These are phyloP conservation scores for Amphipyra berbera DNA, from an alignment of 2,888 invertebrate genomes.

Conservation along the genomic window DNA sequence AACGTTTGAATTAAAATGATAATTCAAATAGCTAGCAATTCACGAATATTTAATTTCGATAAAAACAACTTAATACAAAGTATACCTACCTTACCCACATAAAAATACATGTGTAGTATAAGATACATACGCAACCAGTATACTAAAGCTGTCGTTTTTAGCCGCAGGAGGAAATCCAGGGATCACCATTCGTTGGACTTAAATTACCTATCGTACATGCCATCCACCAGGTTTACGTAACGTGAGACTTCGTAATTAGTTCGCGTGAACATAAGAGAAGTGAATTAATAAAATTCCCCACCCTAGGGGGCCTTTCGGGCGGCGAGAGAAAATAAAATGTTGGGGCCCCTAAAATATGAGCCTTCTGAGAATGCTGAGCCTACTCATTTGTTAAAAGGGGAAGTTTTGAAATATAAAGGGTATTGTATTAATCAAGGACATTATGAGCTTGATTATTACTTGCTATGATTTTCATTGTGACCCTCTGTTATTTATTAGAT, in stretches of 20 bases:
- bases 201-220: conserved; percentile 48
- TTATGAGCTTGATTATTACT: conserved; percentile 22
- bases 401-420: conserved; percentile 46
- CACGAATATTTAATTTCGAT: conserved; percentile 10
- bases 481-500: conserved; percentile 12
- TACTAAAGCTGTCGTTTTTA: conserved; percentile 15
- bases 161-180: conserved; percentile 3
- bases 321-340: conserved; percentile 52
- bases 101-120: neutral
- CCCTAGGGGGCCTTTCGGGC: conserved; percentile 34
- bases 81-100: neutral
- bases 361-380: conserved; percentile 41
- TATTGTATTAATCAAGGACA: conserved; percentile 45
- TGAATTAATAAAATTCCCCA: conserved; percentile 62
- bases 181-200: conserved; percentile 40
- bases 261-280: conserved; percentile 55
- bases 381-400: conserved; percentile 39
- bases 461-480: conserved; percentile 19
- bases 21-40: no score
- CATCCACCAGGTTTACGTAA: conserved; percentile 53
- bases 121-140: conserved; percentile 13
- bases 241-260: conserved; percentile 66
- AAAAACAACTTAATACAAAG: conserved; percentile 1
- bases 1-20: neutral
- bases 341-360: conserved; percentile 46